These are phyloP conservation scores for Cephalopachus bancanus DNA, from an alignment of 2,797 vertebrate species.

Conservation along the genomic window DNA sequence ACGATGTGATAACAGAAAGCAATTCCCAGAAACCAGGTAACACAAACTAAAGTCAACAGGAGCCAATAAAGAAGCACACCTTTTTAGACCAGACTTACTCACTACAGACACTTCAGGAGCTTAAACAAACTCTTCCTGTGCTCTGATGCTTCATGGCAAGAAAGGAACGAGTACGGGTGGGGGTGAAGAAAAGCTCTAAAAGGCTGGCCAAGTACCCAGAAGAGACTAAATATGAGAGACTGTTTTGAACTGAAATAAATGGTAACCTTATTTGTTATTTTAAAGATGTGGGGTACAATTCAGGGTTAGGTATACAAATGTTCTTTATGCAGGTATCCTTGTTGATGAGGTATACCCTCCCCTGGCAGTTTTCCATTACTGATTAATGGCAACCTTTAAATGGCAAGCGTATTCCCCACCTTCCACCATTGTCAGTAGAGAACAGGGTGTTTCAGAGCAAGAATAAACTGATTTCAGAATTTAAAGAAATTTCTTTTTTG, in stretches of 20 bases:
- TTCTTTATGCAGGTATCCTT: too few relatives aligned
- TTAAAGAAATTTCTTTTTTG: not conserved
- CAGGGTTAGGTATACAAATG: too few relatives aligned
- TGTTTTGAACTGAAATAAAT: slow-evolving; percentile 16
- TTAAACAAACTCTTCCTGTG: not conserved
- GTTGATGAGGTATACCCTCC: too few relatives aligned
- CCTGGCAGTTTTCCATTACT: too few relatives aligned
- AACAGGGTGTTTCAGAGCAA: not conserved
- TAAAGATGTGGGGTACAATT: too few relatives aligned
- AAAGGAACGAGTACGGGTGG: not conserved
- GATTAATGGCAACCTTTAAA: not conserved
- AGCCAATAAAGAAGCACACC: not conserved
- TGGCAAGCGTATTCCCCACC: not conserved
- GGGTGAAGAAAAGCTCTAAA: slow-evolving; percentile 3
- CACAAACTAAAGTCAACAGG: not conserved
- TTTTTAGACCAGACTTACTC: not conserved
- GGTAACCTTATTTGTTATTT: too few relatives aligned
- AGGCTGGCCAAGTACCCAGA: not conserved
- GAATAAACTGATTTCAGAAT: not conserved
- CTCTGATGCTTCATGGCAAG: not conserved
- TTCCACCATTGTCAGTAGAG: not conserved
- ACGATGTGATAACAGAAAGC: not conserved
- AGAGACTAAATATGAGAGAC: not conserved
- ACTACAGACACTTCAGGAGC: not conserved
- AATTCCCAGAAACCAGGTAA: not conserved